Evolutionary conservation across 2,888 invertebrate species (phyloP), one percentile per base, ranked within the genome.

Genomic region (Hydroisotoma schaefferi): DNA sequence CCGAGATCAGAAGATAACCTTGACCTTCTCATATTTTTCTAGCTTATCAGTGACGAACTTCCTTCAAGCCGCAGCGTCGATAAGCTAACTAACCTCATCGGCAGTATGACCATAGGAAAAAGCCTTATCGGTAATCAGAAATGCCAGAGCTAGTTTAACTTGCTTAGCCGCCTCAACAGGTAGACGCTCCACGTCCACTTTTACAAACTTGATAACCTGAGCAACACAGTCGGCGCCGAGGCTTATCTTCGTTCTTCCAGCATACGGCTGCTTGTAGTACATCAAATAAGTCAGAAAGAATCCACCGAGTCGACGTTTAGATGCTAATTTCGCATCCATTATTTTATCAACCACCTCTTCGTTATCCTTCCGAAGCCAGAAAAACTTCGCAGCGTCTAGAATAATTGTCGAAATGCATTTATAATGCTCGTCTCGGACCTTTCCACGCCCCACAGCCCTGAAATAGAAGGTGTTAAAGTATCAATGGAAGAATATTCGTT

Each of bases 201-300:
- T 23, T 56, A 40, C 5, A 15, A 40, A 40, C n/a, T 40, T 23
- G 55, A 40, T 8, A 15, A 40, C 15, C n/a, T 40, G n/a, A 5
- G 40, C 5, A 4, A 40, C 5, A 15, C 5, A 40, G n/a, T 28
- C 6, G 1, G 48, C 10, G 3, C 54, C 57, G 28, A 67, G 15
- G 8, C 22, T 25, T 18, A 68, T 65, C 26, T 61, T 60, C 2
- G 58, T 43, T 1, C 47, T 37, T 10, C 57, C 63, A 6, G 12
- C 38, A 26, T 48, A 40, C 10, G 69, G 64, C 28, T 69, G 69
- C 38, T 61, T 67, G 12, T 57, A 47, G 57, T 57, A 69, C 54
- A 67, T 33, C 18, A 64, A 51, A 48, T 69, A 69, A 27, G 63
- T 49, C 51, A 69, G 26, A 26, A 55, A 69, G 26, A 67, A 67